phyloP scores from a whole-genome alignment of 2,113 vertebrate genomes.

The Girardinichthys multiradiatus region DNA sequence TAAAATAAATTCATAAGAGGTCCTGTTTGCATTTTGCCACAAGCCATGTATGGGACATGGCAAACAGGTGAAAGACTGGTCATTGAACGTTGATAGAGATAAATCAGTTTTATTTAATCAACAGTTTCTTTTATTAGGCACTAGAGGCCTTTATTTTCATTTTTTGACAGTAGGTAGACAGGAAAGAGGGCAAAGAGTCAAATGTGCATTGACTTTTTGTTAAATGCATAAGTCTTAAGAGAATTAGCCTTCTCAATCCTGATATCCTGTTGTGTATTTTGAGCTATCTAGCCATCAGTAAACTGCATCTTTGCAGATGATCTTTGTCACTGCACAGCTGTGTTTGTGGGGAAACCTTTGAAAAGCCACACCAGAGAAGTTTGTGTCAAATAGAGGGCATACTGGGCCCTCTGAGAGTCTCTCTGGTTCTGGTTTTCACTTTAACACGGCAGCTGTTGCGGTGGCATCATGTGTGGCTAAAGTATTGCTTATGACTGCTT shows the following conservation, averaged over 20 bases:
- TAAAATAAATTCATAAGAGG: no score
- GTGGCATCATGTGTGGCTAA: constrained; percentile 23
- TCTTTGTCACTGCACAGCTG: constrained; percentile 27
- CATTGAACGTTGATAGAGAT: no score
- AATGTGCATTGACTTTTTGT: no score
- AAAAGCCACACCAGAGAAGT: constrained; percentile 27
- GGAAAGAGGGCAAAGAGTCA: no score
- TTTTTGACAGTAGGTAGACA: no score
- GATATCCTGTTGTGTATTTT: background rate
- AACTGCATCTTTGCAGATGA: constrained; percentile 7
- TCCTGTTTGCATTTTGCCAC: no score
- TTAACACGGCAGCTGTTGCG: constrained; percentile 55
- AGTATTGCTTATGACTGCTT: constrained; percentile 13
- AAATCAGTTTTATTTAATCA: no score
- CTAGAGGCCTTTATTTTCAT: no score
- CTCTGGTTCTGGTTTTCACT: constrained; percentile 37
- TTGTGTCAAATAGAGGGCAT: constrained; percentile 44
- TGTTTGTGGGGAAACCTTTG: constrained; percentile 10
- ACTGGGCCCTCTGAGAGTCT: constrained; percentile 7
- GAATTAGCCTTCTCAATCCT: background rate
- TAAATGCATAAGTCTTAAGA: background rate
- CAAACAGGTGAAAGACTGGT: no score
- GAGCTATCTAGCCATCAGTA: constrained; percentile 9
- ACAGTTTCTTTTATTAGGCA: no score
- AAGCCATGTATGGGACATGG: no score